Base-by-base conservation (phyloP, 2,888 invertebrate genomes). In the Phaedon cochleariae region DNA sequence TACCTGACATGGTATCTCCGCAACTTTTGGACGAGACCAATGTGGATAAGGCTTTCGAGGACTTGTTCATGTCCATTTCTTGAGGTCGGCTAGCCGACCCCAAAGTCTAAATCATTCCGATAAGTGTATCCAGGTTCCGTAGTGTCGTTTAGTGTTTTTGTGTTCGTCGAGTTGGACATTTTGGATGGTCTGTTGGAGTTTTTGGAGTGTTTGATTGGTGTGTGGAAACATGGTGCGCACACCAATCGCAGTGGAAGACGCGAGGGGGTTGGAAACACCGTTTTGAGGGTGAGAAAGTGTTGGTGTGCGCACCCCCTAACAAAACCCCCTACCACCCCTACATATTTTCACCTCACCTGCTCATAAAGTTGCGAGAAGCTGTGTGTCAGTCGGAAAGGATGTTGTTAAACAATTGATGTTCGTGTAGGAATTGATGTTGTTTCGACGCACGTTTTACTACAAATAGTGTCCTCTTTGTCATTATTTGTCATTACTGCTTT, bases 31-130 rank as follows among this genome's bases (percentile, higher is more conserved):
- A 92, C 83, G 93, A 92, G 83, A 90, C 86, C 84, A 93, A 94
- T 85, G 92, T 94, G 67, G 95, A 95, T 82, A 91, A 90, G 85
- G 93, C 93, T 74, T 95, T 95, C 86, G 95, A 95, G 82, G 91
- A 92, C 84, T 88, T 95, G 77, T 93, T 95, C 86, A 79, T 79
- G 65, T 76, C 81, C 48, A 79, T 76, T 70, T 77, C 79, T 59
- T 82, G 46, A 79, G 84, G 48, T 58, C 21, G 41, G 46, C 62
- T 55, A n/a, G 63, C 48, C 45, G 53, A 48, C 54, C 37, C 46
- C 49, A 65, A 67, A 15, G 10, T 34, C 31, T 4, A 41, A 41
- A 41, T 49, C 71, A 72, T 73, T 71, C 75, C 74, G 71, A 41
- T 15, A 7, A 12, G 10, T n/a, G 41, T 41, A 12, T 15, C 15